Base-by-base conservation (phyloP, 2,797 vertebrate genomes). In the Sparus aurata region DNA sequence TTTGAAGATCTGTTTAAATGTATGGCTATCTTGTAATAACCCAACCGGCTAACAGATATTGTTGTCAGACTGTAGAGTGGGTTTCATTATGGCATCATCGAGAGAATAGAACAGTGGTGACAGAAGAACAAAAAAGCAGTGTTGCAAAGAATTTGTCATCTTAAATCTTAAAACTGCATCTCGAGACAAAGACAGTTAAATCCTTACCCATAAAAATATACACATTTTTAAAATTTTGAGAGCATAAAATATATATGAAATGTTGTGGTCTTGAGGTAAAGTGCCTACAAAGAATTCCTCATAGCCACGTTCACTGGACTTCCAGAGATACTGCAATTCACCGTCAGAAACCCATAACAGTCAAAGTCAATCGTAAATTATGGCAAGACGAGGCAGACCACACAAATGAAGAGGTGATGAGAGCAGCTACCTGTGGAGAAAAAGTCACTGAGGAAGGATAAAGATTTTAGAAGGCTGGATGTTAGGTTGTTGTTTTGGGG, bases 391-490 rank as follows among this genome's bases (percentile, higher is more conserved):
- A 71, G 78, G 38, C 46, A 57, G 91, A 90, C 90, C 88, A 91
- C 87, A 94, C 91, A 93, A 90, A 90, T 20, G 45, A 50, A 75
- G 80, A 82, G 83, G 79, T 75, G 85, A 79, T 57, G 75, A 81
- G 84, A 82, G 86, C 77, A 85, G 80, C 89, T 91, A 91, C 90
- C 91, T 92, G 89, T 73, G 77, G 89, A 77, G 88, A 69, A 61
- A 75, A 74, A 75, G 81, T 80, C 83, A 86, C 85, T 0, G 47
- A 73, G 82, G 85, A 50, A 71, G 79, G 59, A 79, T 74, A 67
- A 83, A 74, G 68, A 53, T 67, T 77, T 64, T 49, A 76, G 77
- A 69, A 76, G 71, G 58, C 41, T 75, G 79, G 60, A 81, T 70
- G 76, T 83, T 43, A 22, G 69, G 58, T 79, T 69, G 87, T 65